Base-by-base conservation (phyloP, 2,888 invertebrate species). In the Caradrina clavipalpis region DNA sequence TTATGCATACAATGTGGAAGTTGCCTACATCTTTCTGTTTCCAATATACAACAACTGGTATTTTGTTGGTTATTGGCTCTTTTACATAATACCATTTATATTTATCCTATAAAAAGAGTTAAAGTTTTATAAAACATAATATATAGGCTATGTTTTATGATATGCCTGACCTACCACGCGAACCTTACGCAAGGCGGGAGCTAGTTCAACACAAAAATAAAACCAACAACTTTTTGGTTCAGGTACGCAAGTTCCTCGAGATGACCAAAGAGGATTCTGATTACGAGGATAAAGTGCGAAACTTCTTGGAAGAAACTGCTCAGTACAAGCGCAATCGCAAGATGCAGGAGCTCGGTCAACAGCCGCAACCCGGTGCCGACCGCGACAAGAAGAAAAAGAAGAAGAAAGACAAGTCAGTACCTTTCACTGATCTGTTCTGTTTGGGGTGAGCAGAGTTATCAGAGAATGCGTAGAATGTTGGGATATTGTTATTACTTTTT, bases 241-340 rank as follows among this genome's bases (percentile, higher is more conserved):
- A 96, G 96, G 97, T 98, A 4, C 96, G 97, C 17, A 97, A 97
- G 84, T 98, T 98, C 92, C 91, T 98, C 78, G 97, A 98, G 83
- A 97, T 97, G 92, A 98, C 98, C 3, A 98, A 98, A 90, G 97
- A 97, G 82, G 98, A 98, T 87, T 98, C 98, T 0, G 98, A 98
- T 90, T 98, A 98, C 86, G 98, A 98, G 91, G 98, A 97, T 73
- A 98, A 98, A 96, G 98, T 98, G 69, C 97, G 98, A n/a, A 98
- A 97, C 91, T 98, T 98, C 91, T 95, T 98, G 69, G 98, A 98
- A 87, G 98, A 98, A 86, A 98, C 98, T 0, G 97, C 97, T 42
- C 97, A 98, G 87, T 98, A 98, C 96, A 98, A 98, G 88, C 96
- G 97, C 80, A 97, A 97, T 87, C 96, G 97, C 87, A 97, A 97